Percentiles rank a stretch among this genome's conserved stretches.
Evolutionary conservation across 2,113 vertebrate species (phyloP).

Genomic region (Onychostruthus taczanowskii): DNA sequence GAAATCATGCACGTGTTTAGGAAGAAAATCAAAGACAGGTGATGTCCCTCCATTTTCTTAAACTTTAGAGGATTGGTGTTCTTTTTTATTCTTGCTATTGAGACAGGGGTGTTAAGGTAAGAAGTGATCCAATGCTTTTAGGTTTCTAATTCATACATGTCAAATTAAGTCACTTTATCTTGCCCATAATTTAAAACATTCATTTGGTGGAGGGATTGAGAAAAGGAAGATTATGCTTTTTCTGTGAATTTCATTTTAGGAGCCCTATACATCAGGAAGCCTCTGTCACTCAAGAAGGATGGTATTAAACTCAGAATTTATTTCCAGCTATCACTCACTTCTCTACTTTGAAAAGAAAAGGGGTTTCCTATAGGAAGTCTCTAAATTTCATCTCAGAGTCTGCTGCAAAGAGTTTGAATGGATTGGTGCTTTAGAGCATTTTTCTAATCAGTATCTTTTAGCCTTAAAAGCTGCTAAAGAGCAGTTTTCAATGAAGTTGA

Average conservation of each 20-base stretch:
- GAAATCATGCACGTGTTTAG: neutral
- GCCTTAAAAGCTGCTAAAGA: neutral
- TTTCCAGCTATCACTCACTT: neutral
- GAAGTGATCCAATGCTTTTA: neutral
- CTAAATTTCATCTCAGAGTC: neutral
- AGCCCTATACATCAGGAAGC: neutral
- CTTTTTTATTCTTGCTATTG: neutral
- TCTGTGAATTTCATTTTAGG: neutral
- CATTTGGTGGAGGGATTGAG: neutral
- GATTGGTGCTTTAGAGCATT: neutral
- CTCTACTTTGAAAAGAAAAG: neutral
- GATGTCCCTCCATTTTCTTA: neutral
- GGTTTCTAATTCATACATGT: neutral
- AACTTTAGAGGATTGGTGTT: neutral
- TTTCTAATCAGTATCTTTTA: neutral
- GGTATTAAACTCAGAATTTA: neutral
- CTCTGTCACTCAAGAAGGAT: neutral
- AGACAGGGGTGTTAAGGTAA: neutral
- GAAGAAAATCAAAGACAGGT: neutral
- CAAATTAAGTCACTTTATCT: neutral
- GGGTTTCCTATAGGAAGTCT: neutral
- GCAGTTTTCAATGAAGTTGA: neutral
- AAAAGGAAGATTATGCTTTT: neutral
- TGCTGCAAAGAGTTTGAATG: neutral
- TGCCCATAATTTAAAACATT: neutral